These are phyloP conservation scores for Machimus rusticus DNA, from an alignment of 2,888 invertebrate genomes.

Conservation along the genomic window DNA sequence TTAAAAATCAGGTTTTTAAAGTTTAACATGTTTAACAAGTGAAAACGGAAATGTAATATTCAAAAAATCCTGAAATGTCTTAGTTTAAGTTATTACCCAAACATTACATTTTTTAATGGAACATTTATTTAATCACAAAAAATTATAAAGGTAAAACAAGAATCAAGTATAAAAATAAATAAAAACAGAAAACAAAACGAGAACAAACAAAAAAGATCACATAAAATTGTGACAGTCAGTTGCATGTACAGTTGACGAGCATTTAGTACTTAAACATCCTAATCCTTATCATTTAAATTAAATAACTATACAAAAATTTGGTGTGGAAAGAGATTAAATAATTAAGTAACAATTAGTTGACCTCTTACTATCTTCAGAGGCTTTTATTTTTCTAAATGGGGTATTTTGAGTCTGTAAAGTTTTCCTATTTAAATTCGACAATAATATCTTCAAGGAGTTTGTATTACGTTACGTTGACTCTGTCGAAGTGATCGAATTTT, in stretches of 20 bases:
- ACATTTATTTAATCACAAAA: background rate
- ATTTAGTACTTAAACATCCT: background rate
- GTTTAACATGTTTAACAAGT: no score
- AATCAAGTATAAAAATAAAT: background rate
- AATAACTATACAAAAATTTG: conserved; percentile 29
- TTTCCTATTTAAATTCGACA: background rate
- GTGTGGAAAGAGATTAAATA: background rate
- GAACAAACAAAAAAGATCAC: conserved; percentile 27
- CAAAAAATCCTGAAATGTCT: no score
- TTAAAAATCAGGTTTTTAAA: no score
- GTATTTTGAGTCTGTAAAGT: background rate
- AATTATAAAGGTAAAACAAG: background rate
- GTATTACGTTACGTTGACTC: background rate
- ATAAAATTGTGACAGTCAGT: conserved; percentile 38
- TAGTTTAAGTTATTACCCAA: background rate
- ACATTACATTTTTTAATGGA: background rate
- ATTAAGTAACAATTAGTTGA: background rate
- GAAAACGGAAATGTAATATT: no score
- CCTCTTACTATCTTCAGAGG: background rate
- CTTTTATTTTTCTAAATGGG: background rate
- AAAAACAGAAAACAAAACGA: background rate
- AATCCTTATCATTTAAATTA: background rate
- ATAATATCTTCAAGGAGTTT: background rate
- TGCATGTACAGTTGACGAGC: background rate
- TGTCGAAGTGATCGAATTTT: background rate